Evolutionary conservation across 2,888 invertebrate genomes (phyloP), one percentile per base, ranked within the genome.

Genomic region (Shargacucullia verbasci): DNA sequence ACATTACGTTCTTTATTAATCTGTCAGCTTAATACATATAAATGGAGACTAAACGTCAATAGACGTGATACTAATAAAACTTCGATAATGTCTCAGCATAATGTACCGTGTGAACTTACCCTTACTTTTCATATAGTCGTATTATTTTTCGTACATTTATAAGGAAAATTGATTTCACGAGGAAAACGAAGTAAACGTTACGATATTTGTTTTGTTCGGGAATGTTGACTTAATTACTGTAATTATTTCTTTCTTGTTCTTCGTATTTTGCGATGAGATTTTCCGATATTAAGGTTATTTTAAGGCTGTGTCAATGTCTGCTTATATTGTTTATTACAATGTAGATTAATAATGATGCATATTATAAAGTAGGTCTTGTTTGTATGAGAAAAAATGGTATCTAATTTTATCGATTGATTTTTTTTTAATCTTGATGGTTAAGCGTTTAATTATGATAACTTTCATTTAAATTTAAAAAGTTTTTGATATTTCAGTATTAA

Each of bases 191-290:
- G 11, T 38, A 7, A 49, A 60, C 33, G 9, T 13, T 46, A 39
- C 41, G 12, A 44, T 70, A 48, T 56, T 49, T 56, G 45, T 57
- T 50, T 8, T 8, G 34, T 40, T 62, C 31, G 44, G 49, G 15
- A 39, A 55, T 61, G 37, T 62, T 53, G 55, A 72, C 62, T 49
- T 70, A 72, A 53, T 67, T 58, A 54, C 25, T 40, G 29, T 52
- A 55, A 63, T 60, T 49, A 58, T 56, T 56, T 53, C 10, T 52
- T 45, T 43, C 15, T 37, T 45, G 20, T 35, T 54, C 1, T 45
- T 25, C 7, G 7, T 43, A 25, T 38, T 37, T 38, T 10, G n/a
- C 8, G 14, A 12, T n/a, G n/a, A 62, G 7, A n/a, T 38, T 29
- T 4, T 37, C 31, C 8, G 25, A 44, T 38, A 38, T 43, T 38